Base-by-base conservation (phyloP, 2,888 invertebrate genomes). In the Epinotia bilunana region DNA sequence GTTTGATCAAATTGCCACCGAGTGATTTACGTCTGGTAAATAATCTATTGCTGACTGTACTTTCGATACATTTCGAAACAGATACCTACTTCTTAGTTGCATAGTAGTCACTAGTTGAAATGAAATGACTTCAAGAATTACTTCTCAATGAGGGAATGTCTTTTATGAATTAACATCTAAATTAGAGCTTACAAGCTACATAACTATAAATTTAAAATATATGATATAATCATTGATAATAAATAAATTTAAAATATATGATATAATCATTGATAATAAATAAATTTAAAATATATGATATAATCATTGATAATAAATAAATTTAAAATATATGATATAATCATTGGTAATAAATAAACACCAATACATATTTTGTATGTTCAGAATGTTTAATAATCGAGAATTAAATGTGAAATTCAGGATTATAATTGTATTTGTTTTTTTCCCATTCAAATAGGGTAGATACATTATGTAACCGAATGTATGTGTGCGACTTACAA, bases 151-250 rank as follows among this genome's bases (percentile, higher is more conserved):
- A 28, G 20, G 18, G 18, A 4, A 68, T 68, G 43, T 58, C 43
- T 68, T 55, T 68, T 68, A 13, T 68, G 20, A 23, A 57, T 57
- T 58, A 28, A 23, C 57, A 18, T 43, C 68, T 68, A 57, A 58
- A 65, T 53, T 33, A n/a, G 12, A 53, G 53, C 49, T 23, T 55
- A 33, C 9, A 20, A 7, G 11, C 20, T 68, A 58, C 3, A 43
- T 58, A 43, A 68, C 39, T 9, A n/a, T 16, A 3, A 53, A 43
- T 39, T 20, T 0, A 11, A 58, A 57, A 3, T 13, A 67, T 28
- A 20, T n/a, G 0, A 39, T 9, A 9, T 39, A 39, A 39, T 39
- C 39, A 39, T 39, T 39, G 9, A 39, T 9, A 9, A 39, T 39
- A 39, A n/a, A n/a, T 16, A 3, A 53, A 43, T 39, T 20, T 0